A percentile compares a stretch with the other conserved stretches of the same genome.
Conservation (phyloP, 1,140 invertebrate genomes). For the Nasonia vitripennis region DNA sequence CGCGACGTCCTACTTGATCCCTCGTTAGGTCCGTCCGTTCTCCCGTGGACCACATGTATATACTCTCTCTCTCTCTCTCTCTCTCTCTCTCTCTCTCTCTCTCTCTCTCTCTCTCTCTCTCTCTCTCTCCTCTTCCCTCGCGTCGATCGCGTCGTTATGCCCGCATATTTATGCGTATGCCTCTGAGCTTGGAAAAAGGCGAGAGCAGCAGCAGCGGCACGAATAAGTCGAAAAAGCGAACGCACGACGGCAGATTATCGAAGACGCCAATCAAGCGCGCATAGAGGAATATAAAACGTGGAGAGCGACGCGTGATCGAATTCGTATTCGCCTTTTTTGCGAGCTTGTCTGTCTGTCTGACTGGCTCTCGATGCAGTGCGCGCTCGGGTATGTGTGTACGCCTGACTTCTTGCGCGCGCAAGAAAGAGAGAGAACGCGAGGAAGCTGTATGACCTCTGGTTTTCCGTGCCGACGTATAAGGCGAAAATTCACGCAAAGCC, state of each 20-base stretch:
- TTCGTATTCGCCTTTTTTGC: not conserved
- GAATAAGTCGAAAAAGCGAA: not conserved
- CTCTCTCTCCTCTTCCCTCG: not conserved
- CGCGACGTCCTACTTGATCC: conserved; percentile 54
- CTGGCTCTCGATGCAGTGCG: not conserved
- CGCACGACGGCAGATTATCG: conserved; percentile 32
- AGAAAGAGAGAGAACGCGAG: not conserved
- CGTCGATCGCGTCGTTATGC: conserved; percentile 23
- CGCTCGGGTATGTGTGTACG: not conserved
- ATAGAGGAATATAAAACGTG: conserved; percentile 7
- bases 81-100: no score
- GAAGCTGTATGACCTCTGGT: not conserved
- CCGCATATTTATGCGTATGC: conserved; percentile 19
- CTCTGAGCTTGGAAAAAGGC: not conserved
- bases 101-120: no score
- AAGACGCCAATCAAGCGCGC: conserved; percentile 41
- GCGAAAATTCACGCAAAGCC: conserved; percentile 25
- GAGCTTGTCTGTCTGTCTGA: not conserved
- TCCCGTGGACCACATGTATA: not conserved
- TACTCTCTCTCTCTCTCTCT: no score
- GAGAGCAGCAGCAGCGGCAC: not conserved
- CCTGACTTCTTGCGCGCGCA: not conserved
- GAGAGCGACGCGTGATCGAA: not conserved
- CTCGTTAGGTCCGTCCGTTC: conserved; percentile 54
- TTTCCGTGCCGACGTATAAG: conserved; percentile 42